Base-by-base conservation (phyloP, 2,797 vertebrate genomes). In the Anguilla anguilla region DNA sequence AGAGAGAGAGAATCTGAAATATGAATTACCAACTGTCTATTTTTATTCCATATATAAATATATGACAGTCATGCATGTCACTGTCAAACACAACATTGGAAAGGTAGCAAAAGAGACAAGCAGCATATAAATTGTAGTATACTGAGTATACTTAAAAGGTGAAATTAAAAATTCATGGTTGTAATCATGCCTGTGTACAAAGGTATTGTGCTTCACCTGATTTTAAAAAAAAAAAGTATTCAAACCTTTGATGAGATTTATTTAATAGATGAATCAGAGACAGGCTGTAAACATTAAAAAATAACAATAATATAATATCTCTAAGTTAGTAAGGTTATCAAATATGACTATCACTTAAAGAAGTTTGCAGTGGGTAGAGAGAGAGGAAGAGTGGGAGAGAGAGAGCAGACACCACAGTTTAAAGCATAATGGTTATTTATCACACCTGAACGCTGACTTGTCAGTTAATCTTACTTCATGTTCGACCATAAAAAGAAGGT, bases 381-480 rank as follows among this genome's bases (percentile, higher is more conserved):
- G 86, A 86, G 57, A 83, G 61, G 79, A 31, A 61, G 35, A 83
- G 39, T 82, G 55, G 57, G 43, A 72, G 35, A 43, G 51, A 55
- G 85, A 81, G 57, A 89, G 87, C 61, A 85, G n/a, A 74, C 79
- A 53, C n/a, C 39, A 69, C 67, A 7, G 11, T 55, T 57, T 57
- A 57, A 57, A 57, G 72, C 77, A 82, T 88, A 85, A 85, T 85
- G 83, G 53, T 85, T 84, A 55, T 85, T 85, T 88, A 88, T 85
- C 84, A 49, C 74, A 81, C 87, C 84, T 64, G 69, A 81, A 79
- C 61, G 39, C 25, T 25, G 79, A 39, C 84, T 51, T 88, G 87
- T 85, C 84, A 57, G 35, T 88, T 85, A 69, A 88, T 77, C 83
- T 88, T 61, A 39, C 61, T 84, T 88, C 74, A 88, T 88, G 67